Evolutionary conservation across 1,140 invertebrate genomes (phyloP).

Genomic region (Whitmania pigra): DNA sequence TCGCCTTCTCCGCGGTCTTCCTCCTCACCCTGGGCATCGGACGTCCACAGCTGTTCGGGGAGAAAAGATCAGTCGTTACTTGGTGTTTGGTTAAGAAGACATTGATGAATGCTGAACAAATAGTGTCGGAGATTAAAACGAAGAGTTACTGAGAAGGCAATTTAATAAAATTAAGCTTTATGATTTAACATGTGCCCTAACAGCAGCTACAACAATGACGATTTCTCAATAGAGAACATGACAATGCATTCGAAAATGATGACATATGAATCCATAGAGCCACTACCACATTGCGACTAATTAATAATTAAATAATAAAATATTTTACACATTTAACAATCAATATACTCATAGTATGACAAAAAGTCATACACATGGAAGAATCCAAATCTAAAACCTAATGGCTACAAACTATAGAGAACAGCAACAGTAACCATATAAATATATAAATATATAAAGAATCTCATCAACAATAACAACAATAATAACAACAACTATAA

Average conservation of each 20-base stretch:
- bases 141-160: not conserved
- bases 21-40: slow-evolving; percentile 11
- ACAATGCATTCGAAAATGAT: not conserved
- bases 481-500: not conserved
- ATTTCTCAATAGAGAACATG: no score
- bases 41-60: slow-evolving; percentile 14
- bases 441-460: no score
- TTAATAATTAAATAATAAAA: no score
- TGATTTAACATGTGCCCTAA: not conserved
- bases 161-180: slow-evolving; percentile 8
- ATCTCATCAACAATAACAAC: not conserved
- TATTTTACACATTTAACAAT: no score
- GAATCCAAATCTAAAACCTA: no score
- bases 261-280: not conserved
- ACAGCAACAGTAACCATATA: no score
- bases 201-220: not conserved
- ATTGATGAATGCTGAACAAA: not conserved
- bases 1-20: slow-evolving; percentile 17
- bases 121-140: not conserved
- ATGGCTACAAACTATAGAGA: no score
- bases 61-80: not conserved
- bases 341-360: no score
- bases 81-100: no score
- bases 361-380: no score
- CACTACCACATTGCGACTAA: no score